A percentile compares a stretch with the other conserved stretches of the same genome.
phyloP scores from a whole-genome alignment of 2,113 vertebrate genomes.

The Gila orcuttii region DNA sequence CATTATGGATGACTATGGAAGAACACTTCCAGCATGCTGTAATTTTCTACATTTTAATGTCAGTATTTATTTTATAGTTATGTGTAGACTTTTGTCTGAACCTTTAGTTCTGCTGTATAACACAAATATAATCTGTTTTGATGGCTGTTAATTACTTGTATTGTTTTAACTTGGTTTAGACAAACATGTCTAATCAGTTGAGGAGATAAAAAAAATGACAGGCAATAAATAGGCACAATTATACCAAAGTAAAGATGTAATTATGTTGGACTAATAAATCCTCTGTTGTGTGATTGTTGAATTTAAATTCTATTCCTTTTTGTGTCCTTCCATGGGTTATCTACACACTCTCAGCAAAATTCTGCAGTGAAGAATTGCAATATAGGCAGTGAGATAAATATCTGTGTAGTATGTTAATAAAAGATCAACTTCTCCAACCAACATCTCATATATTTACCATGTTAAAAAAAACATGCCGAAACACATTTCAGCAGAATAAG shows the following conservation, averaged over 20 bases:
- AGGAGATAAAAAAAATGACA: not conserved
- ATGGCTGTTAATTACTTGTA: not conserved
- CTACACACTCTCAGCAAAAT: not conserved
- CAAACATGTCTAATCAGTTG: not conserved
- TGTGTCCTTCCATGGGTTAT: not conserved
- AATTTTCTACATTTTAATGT: not conserved
- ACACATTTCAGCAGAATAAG: not conserved
- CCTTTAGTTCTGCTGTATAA: not conserved
- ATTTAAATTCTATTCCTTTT: not conserved
- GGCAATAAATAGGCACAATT: not conserved
- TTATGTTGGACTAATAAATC: not conserved
- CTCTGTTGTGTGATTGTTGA: not conserved
- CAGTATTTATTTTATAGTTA: not conserved
- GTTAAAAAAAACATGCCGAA: not conserved
- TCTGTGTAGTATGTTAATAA: not conserved
- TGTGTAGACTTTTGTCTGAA: not conserved
- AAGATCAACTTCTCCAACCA: not conserved
- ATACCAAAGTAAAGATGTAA: not conserved
- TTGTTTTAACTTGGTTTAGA: not conserved
- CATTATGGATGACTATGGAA: not conserved
- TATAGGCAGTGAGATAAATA: not conserved
- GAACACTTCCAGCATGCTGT: not conserved
- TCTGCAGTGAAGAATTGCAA: not conserved
- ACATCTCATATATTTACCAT: constrained; percentile 5
- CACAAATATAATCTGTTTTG: not conserved